These are phyloP conservation scores for Eremobia ochroleuca DNA, from an alignment of 2,888 invertebrate species.

Conservation along the genomic window DNA sequence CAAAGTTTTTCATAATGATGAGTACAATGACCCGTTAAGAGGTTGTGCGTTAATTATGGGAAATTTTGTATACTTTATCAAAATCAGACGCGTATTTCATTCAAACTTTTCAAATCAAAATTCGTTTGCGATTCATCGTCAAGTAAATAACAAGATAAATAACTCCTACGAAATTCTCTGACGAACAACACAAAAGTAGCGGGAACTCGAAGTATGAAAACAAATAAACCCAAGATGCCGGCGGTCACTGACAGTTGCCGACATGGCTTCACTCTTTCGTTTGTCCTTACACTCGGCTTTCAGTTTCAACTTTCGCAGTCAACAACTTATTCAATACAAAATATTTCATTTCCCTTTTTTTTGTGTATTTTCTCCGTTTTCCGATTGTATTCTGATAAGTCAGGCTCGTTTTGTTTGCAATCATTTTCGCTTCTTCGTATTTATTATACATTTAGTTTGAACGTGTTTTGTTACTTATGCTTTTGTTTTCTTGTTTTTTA, in stretches of 20 bases:
- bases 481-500: slow-evolving; percentile 5
- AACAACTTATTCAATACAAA: slow-evolving; percentile 49
- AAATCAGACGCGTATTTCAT: background rate
- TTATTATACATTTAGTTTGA: slow-evolving; percentile 36
- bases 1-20: too few species aligned
- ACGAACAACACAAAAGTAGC: slow-evolving; percentile 28
- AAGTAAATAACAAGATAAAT: slow-evolving; percentile 31
- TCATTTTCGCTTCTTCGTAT: slow-evolving; percentile 36
- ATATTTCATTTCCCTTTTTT: slow-evolving; percentile 39
- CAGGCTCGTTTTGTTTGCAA: slow-evolving; percentile 20
- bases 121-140: slow-evolving; percentile 24
- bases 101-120: slow-evolving; percentile 53
- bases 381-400: slow-evolving; percentile 45
- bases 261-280: slow-evolving; percentile 20
- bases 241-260: slow-evolving; percentile 33
- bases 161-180: background rate
- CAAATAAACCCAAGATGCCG: slow-evolving; percentile 52
- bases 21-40: too few species aligned
- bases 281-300: slow-evolving; percentile 13
- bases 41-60: too few species aligned
- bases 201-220: slow-evolving; percentile 24
- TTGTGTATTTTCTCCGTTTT: slow-evolving; percentile 23
- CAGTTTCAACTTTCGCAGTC: slow-evolving; percentile 40
- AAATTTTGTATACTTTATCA: background rate
- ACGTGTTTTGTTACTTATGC: slow-evolving; percentile 10